Evolutionary conservation across 35 echinoderm and acorn worm genomes (phyloP), one percentile per base, ranked within the genome.

Genomic region (Heliocidaris erythrogramma): DNA sequence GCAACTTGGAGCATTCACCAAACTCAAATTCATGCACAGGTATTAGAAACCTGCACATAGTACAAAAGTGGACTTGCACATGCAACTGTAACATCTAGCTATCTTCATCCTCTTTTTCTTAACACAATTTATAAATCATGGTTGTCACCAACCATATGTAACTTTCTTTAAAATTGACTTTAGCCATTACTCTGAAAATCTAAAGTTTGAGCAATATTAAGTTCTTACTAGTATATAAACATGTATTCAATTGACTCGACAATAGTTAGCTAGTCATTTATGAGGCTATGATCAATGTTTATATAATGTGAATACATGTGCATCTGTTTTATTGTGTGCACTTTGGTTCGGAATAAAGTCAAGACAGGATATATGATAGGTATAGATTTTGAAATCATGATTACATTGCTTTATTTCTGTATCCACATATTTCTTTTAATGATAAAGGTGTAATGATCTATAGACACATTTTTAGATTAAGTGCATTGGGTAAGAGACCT

Each of bases 161-260:
- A 17, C 5, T 27, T n/a, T n/a, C 65, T 78, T n/a, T 27, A 24
- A 2, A 7, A n/a, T 78, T 78, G 65, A 29, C 65, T 78, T 78
- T n/a, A n/a, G 17, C 21, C 17, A 78, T 21, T 18, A 78, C 21
- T 78, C 65, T 78, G 65, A 78, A 78, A 18, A 78, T n/a, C 65
- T 78, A 78, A 78, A 78, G 6, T 78, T 78, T 78, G 27, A 78
- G 65, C 65, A 78, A 78, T 78, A 78, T 78, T 78, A n/a, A 78
- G 65, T 78, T 78, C 65, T 78, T 78, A 78, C 27, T 14, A 60
- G 2, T 60, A 78, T 78, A n/a, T 78, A 78, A 78, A 78, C 65
- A 78, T 78, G 65, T 78, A 78, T 78, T 78, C 65, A 78, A 27
- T 78, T 78, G 65, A 78, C 65, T 78, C n/a, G 65, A 78, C 65